Evolutionary conservation across 2,797 vertebrate genomes (phyloP).

Genomic region (Gallinago nigripennis): DNA sequence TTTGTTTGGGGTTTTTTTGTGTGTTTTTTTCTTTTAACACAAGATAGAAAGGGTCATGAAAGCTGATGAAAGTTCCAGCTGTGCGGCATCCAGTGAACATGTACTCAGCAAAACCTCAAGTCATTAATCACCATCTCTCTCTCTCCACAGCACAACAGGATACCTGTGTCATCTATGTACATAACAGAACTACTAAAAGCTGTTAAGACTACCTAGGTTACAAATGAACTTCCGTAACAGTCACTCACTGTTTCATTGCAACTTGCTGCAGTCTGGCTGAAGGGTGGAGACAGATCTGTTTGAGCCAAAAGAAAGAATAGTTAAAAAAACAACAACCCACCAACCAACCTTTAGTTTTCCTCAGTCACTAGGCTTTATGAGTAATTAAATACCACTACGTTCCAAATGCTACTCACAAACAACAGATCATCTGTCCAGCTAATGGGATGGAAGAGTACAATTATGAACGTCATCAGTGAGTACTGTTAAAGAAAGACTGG

Average conservation of each 20-base stretch:
- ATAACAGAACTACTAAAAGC: background rate
- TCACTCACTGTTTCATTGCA: slow-evolving; percentile 28
- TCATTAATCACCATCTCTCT: background rate
- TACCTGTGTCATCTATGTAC: background rate
- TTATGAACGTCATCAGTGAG: background rate
- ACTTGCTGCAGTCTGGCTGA: slow-evolving; percentile 22
- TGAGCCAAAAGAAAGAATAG: slow-evolving; percentile 4
- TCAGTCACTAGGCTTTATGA: background rate
- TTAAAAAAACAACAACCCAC: background rate
- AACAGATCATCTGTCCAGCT: background rate
- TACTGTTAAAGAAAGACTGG: slow-evolving; percentile 36
- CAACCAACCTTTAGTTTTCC: background rate
- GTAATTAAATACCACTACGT: background rate
- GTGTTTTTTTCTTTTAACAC: background rate
- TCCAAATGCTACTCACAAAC: background rate
- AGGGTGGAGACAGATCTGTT: slow-evolving; percentile 5
- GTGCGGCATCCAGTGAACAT: slow-evolving; percentile 10
- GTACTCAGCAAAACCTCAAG: background rate
- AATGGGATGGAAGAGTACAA: background rate
- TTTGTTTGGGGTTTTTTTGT: background rate
- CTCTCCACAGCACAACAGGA: background rate
- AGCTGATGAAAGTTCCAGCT: slow-evolving; percentile 25
- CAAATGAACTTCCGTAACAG: background rate
- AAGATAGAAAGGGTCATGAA: background rate
- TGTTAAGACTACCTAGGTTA: background rate